Base-by-base conservation (phyloP, 2,888 invertebrate genomes). In the Anarsia innoxiella region DNA sequence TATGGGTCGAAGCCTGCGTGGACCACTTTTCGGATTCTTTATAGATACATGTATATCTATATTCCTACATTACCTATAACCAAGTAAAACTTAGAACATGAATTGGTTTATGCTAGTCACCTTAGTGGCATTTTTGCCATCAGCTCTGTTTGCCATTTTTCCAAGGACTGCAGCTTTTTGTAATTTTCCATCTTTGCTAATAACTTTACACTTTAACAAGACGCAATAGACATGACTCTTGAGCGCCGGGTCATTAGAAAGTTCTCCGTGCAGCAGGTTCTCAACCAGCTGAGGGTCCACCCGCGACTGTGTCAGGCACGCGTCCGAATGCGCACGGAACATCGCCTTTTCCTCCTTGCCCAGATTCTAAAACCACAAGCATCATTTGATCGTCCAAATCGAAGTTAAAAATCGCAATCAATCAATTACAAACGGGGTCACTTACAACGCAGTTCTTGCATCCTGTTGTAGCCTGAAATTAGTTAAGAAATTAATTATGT, bases 171-270 rank as follows among this genome's bases (percentile, higher is more conserved):
- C 69, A 0, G 69, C 52, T 61, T 82, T 82, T 43, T 64, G 73
- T 52, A 82, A 60, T 57, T 79, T 82, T 37, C 83, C 83, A 50
- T 82, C 82, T 59, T 83, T 83, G 44, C 63, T 55, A 36, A 84
- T 60, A 23, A 83, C 51, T 66, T 84, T 83, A 65, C 83, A 83
- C 42, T 60, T 62, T 36, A 68, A 56, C 48, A 84, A 66, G 36
- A 83, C 72, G 63, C 83, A 84, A 65, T 78, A 77, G 10, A 82
- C 76, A 52, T 79, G 82, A 16, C 42, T 44, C 44, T 62, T 56
- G 31, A 80, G 61, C 30, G 65, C 57, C 0, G 70, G 59, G 16
- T 53, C 54, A 39, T 67, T 69, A 8, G 26, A 19, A 39, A 65
- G 53, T 41, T 59, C 59, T 1, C 79, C 79, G n/a, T 44, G 45